A percentile compares a stretch with the other conserved stretches of the same genome.
phyloP scores from a whole-genome alignment of 2,113 vertebrate species.

The Brachypodius melanocephalos region DNA sequence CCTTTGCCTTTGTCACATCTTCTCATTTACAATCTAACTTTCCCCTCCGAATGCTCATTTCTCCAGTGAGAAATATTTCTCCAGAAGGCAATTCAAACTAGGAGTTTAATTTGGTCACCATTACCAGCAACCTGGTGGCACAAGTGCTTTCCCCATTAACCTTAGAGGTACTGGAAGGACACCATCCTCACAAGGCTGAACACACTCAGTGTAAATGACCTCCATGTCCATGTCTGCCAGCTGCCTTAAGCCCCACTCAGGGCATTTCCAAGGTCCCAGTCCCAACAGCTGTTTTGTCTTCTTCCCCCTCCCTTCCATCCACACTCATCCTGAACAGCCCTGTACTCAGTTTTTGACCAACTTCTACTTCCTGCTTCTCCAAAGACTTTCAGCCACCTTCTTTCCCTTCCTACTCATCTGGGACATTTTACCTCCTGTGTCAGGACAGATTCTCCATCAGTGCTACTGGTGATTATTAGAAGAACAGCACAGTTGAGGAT shows the following conservation, averaged over 20 bases:
- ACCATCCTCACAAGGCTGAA: background rate
- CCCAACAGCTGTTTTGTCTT: background rate
- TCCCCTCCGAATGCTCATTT: background rate
- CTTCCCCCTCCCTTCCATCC: background rate
- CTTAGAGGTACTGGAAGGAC: background rate
- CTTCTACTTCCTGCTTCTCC: background rate
- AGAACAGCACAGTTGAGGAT: background rate
- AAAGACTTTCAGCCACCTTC: background rate
- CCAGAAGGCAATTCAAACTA: background rate
- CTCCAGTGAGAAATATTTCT: background rate
- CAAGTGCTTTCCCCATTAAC: background rate
- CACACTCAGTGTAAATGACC: background rate
- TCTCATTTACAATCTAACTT: background rate
- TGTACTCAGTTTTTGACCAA: background rate
- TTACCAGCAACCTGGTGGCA: background rate
- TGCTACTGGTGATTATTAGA: background rate
- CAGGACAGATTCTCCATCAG: background rate
- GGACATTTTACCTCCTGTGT: background rate
- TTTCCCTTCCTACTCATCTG: background rate
- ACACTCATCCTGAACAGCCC: background rate
- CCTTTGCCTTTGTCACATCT: background rate
- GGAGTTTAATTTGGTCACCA: background rate
- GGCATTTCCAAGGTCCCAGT: background rate
- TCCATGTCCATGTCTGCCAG: background rate
- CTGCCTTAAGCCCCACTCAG: background rate